Conservation (phyloP, 2,797 vertebrate genomes). For the Notamacropus eugenii region DNA sequence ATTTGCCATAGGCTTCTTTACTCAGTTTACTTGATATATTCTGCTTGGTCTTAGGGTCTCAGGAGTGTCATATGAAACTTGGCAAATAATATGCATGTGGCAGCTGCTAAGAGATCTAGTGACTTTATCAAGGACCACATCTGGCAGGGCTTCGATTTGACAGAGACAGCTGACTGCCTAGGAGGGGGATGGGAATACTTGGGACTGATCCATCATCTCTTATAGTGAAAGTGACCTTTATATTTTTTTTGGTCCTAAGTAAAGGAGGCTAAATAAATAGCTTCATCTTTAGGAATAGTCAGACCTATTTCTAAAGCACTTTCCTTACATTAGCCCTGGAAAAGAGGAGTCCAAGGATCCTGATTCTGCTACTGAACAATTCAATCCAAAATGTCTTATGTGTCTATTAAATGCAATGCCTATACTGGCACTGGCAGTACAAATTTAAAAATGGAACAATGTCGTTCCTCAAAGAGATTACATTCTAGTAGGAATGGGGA, state of each 20-base stretch:
- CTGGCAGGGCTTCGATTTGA: background rate
- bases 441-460: background rate
- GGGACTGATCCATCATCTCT: background rate
- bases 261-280: background rate
- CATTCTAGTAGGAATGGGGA: background rate
- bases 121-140: background rate
- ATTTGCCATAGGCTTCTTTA: background rate
- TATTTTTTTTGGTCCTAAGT: background rate
- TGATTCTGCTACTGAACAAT: background rate
- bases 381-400: background rate
- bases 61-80: background rate
- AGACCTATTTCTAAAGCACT: background rate
- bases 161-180: background rate
- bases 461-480: background rate
- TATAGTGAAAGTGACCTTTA: background rate
- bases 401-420: background rate
- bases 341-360: background rate
- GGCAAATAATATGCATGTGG: background rate
- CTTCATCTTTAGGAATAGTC: background rate
- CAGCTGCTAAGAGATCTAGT: slow-evolving; percentile 2
- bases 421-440: background rate
- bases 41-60: background rate
- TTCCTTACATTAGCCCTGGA: background rate
- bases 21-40: background rate
- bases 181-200: background rate